Evolutionary conservation across 2,113 vertebrate species (phyloP).

Genomic region (Lamprotornis superbus): DNA sequence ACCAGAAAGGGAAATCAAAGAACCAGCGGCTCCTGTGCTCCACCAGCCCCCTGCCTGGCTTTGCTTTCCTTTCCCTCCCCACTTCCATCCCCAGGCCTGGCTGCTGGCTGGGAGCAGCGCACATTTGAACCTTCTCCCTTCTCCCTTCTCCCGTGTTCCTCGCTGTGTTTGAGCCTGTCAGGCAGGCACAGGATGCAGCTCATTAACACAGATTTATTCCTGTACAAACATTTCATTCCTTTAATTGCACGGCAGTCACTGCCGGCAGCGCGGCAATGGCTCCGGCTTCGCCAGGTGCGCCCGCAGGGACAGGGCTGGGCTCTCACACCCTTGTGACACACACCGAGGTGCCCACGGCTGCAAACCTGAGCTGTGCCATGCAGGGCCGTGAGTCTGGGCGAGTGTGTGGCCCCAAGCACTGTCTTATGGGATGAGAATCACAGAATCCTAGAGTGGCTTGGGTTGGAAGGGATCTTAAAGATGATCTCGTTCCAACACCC

Average conservation of each 20-base stretch:
- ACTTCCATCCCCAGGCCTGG: background rate
- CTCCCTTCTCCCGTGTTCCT: background rate
- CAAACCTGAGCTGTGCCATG: background rate
- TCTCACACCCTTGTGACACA: background rate
- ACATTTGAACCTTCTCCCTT: background rate
- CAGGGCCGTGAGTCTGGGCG: fast-evolving
- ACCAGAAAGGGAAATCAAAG: background rate
- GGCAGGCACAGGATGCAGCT: background rate
- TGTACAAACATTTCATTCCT: conserved; percentile 45
- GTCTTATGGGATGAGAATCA: background rate
- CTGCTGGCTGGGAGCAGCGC: background rate
- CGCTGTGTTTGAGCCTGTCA: background rate
- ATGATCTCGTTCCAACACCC: background rate
- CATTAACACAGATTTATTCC: conserved; percentile 50
- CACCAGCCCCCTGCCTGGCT: background rate
- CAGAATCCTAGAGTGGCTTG: background rate
- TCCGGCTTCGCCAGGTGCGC: background rate
- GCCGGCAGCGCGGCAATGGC: background rate
- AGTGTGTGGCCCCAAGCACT: background rate
- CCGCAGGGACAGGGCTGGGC: background rate
- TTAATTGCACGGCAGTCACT: conserved; percentile 37
- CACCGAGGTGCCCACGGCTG: fast-evolving
- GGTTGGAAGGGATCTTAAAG: background rate
- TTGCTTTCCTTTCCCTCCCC: background rate
- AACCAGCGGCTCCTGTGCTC: background rate